A percentile compares a stretch with the other conserved stretches of the same genome.
phyloP scores from a whole-genome alignment of 2,113 vertebrate genomes.

The Chaetops frenatus region DNA sequence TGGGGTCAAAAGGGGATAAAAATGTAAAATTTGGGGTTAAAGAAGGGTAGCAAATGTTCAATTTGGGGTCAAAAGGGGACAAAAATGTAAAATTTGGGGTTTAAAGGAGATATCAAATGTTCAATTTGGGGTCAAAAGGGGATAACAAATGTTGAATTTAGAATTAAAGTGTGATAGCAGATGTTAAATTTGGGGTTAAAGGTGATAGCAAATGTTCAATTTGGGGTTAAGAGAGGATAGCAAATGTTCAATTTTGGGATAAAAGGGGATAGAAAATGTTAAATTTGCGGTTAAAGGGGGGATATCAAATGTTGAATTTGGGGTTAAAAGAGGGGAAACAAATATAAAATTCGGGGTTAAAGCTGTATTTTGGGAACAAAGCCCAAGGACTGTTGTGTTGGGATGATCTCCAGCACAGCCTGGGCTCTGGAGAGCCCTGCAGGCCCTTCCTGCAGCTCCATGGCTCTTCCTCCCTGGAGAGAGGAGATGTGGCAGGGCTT shows the following conservation, averaged over 20 bases:
- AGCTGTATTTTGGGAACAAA: neutral
- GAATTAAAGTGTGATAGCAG: too few species aligned
- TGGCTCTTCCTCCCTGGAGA: accelerated
- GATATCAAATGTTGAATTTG: too few species aligned
- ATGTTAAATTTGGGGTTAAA: too few species aligned
- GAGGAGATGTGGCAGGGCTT: neutral
- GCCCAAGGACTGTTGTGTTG: neutral
- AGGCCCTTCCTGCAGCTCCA: neutral
- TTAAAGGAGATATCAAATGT: neutral
- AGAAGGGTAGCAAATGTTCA: neutral
- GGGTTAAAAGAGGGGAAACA: too few species aligned
- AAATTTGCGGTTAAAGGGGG: too few species aligned
- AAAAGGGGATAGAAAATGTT: too few species aligned
- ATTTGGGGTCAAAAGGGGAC: too few species aligned
- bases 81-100: neutral
- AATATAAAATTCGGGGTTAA: too few species aligned
- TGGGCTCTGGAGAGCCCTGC: neutral
- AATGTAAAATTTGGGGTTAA: neutral
- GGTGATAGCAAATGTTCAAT: too few species aligned
- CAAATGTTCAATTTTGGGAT: too few species aligned
- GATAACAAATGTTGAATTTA: too few species aligned
- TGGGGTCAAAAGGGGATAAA: neutral
- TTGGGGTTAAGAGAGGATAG: too few species aligned
- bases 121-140: neutral
- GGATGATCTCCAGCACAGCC: neutral